Evolutionary conservation across 2,113 vertebrate species (phyloP).

Genomic region (Arizona elegans): DNA sequence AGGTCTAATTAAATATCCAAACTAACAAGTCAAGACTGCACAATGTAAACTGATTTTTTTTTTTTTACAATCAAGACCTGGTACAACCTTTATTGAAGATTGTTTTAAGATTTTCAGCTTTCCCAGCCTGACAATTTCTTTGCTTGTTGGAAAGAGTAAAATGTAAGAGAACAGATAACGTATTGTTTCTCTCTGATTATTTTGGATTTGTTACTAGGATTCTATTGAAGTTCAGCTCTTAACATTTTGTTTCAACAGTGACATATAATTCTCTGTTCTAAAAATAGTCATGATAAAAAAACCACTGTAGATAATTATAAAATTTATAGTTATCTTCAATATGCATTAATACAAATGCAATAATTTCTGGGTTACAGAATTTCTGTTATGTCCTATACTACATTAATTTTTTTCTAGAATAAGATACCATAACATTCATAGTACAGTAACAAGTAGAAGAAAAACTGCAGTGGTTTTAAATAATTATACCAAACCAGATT

Average conservation of each 20-base stretch:
- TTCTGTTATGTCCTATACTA: background rate
- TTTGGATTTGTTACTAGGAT: background rate
- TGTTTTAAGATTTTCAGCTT: background rate
- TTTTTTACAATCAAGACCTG: background rate
- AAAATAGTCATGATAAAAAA: constrained; percentile 5
- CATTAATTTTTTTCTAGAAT: constrained; percentile 27
- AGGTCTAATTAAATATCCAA: background rate
- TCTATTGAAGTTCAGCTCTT: background rate
- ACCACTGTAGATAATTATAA: background rate
- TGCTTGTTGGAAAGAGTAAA: background rate
- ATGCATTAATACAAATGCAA: background rate
- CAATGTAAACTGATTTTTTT: background rate
- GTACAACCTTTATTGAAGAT: background rate
- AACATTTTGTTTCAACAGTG: constrained; percentile 6
- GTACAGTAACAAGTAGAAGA: background rate
- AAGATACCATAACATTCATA: background rate
- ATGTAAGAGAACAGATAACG: background rate
- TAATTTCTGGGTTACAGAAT: background rate
- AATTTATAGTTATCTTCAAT: background rate
- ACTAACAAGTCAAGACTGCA: background rate
- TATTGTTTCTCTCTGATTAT: background rate
- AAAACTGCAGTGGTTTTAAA: constrained; percentile 15
- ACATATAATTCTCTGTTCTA: background rate
- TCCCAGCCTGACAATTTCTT: background rate
- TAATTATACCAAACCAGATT: constrained; percentile 20